Conservation (phyloP, 2,113 vertebrate genomes). For the Perccottus glenii region DNA sequence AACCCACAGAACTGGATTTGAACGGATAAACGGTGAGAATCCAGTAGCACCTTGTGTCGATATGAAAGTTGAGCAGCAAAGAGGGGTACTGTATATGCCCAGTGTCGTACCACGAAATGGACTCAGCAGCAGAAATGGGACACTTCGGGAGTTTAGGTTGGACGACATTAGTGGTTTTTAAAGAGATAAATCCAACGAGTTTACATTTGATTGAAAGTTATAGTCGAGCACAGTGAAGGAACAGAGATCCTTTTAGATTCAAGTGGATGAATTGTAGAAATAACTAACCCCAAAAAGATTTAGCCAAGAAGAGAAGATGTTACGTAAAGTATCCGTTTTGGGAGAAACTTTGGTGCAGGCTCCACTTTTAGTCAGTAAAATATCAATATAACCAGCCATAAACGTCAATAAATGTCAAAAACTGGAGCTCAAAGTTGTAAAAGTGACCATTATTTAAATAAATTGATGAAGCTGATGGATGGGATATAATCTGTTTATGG, state of each 20-base stretch:
- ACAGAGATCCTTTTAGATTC: background rate
- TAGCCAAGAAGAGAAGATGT: background rate
- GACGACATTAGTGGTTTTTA: background rate
- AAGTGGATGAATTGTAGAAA: background rate
- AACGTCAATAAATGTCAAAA: no score
- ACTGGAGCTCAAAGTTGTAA: no score
- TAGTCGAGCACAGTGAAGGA: background rate
- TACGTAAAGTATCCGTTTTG: background rate
- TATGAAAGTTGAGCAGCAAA: conserved; percentile 7
- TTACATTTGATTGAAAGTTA: background rate
- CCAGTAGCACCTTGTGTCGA: conserved; percentile 4
- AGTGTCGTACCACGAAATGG: background rate
- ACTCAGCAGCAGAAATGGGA: background rate
- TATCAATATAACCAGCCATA: no score
- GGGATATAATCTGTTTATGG: no score
- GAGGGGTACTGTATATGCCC: background rate
- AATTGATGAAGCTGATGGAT: no score
- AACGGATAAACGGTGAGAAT: background rate
- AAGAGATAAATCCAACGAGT: background rate
- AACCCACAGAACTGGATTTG: background rate
- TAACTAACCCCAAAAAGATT: background rate
- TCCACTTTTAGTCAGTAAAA: background rate
- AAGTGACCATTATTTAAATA: no score
- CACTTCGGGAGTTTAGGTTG: background rate
- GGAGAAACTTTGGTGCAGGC: background rate